Percentiles rank a stretch among this genome's conserved stretches.
Evolutionary conservation across 2,888 invertebrate genomes (phyloP).

Genomic region (Zonitis immaculata): DNA sequence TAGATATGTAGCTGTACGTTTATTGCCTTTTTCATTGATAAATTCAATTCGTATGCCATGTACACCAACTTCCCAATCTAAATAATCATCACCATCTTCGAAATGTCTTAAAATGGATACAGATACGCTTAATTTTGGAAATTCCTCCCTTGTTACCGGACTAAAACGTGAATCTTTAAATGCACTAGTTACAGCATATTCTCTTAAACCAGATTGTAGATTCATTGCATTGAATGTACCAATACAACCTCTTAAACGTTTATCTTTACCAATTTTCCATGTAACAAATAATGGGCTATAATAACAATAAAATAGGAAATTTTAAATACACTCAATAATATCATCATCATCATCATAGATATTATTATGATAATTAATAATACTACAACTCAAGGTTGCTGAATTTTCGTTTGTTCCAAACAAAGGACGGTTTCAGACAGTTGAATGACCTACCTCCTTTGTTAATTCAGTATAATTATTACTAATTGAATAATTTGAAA

Average conservation of each 20-base stretch:
- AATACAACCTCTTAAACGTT: conserved; percentile 94
- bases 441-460: conserved; percentile 37
- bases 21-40: conserved; percentile 85
- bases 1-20: conserved; percentile 95
- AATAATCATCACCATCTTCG: conserved; percentile 90
- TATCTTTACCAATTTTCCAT: conserved; percentile 97
- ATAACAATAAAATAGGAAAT: conserved; percentile 38
- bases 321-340: too few relatives aligned
- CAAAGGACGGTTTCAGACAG: conserved; percentile 32
- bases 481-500: not conserved
- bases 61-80: conserved; percentile 96
- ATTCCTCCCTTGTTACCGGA: conserved; percentile 91
- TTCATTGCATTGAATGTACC: conserved; percentile 98
- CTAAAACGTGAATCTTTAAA: conserved; percentile 96
- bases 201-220: conserved; percentile 88
- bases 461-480: not conserved
- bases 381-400: conserved; percentile 3
- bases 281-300: conserved; percentile 95
- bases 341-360: too few relatives aligned
- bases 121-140: conserved; percentile 86
- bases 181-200: conserved; percentile 97
- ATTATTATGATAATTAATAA: too few relatives aligned
- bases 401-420: conserved; percentile 12
- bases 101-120: conserved; percentile 96
- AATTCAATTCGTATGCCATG: conserved; percentile 99